These are phyloP conservation scores for Pristionchus japonicus DNA, from an alignment of 2,888 invertebrate species.

Conservation along the genomic window DNA sequence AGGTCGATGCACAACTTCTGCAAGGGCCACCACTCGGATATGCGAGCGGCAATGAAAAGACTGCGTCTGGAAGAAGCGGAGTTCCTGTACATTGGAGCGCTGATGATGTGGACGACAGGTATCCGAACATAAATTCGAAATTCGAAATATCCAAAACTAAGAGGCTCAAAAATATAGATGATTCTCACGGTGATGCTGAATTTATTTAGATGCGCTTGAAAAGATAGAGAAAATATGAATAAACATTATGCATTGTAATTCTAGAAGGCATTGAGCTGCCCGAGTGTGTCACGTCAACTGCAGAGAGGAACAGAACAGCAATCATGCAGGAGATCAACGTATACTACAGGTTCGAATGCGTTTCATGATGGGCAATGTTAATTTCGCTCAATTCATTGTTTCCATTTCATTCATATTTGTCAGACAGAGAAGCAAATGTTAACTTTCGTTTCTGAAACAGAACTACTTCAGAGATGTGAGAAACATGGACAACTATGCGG, in stretches of 20 bases:
- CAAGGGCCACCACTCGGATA: neutral
- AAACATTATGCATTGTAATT: neutral
- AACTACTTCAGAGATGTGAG: neutral
- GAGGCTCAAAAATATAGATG: no score
- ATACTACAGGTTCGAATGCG: neutral
- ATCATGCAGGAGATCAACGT: constrained; percentile 20
- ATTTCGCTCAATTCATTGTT: no score
- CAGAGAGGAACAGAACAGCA: neutral
- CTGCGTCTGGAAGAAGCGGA: neutral
- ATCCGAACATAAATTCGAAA: no score
- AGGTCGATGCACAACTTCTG: neutral
- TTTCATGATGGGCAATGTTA: no score
- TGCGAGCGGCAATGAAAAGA: neutral
- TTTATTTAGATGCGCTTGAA: no score
- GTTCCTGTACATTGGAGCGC: neutral
- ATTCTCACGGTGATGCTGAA: no score
- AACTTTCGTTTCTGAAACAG: no score
- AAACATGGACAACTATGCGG: neutral
- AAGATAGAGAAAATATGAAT: no score
- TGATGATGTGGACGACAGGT: neutral
- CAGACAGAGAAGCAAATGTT: no score
- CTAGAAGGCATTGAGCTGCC: neutral
- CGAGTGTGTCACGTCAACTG: neutral
- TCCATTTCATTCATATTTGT: no score
- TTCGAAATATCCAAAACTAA: no score